Evolutionary conservation across 2,113 vertebrate species (phyloP), one percentile per base, ranked within the genome.

Genomic region (Isurus oxyrinchus): DNA sequence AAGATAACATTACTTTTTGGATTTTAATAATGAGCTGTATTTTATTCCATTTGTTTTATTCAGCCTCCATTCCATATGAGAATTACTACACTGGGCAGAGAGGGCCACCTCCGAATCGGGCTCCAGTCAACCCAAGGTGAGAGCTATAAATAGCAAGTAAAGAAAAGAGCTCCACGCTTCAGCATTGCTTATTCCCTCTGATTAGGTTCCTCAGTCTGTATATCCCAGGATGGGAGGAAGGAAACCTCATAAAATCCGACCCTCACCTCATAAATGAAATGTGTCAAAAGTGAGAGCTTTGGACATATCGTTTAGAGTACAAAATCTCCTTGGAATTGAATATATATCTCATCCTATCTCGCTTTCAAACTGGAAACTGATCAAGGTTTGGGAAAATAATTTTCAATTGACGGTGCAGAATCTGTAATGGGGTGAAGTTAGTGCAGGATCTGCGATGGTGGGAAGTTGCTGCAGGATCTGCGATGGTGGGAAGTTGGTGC

Each of bases 1-100:
- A 31, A 10, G 27, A 72, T 49, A 49, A 59, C 8, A 66, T 21
- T 66, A 66, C 21, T 61, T 59, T 6, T 61, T 86, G 16, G 23
- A 25, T 61, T 40, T 61, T 53, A 44, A 44, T 44, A 53, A 69
- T 49, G 7, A 19, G 21, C 27, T 79, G 23, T 40, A 59, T 40
- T 76, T 21, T 40, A 21, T 76, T 84, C 21, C 40, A 2, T 96
- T 67, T 8, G 35, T 76, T 31, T 87, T 96, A 66, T 59, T 96
- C 81, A 99, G 99, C 98, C 96, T 97, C 98, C 0, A 97, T 99
- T 96, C 35, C 96, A 96, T 99, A 99, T 96, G 99, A 99, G 97
- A 99, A 99, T 97, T 99, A 99, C 97, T 99, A 99, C 96, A 98
- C 97, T 5, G 96, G 97, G 96, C 98, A 99, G 97, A 98, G 96